These are phyloP conservation scores for Aphidius colemani DNA, from an alignment of 2,888 invertebrate species.

Conservation along the genomic window DNA sequence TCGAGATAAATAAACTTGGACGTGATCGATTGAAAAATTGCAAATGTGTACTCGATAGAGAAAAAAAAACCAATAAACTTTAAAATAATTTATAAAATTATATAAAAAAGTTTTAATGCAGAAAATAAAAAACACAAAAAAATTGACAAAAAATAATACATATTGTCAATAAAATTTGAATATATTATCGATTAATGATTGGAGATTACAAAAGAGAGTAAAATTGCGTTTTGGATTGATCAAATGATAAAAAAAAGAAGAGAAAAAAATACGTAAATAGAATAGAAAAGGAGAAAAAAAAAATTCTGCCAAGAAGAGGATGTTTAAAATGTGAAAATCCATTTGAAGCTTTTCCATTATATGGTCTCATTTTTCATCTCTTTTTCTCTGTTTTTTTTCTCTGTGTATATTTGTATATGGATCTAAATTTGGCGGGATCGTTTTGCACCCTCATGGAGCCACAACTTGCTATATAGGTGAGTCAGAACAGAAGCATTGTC, in stretches of 20 bases:
- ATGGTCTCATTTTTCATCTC: background rate
- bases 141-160: no score
- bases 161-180: background rate
- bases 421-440: slow-evolving; percentile 14
- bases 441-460: slow-evolving; percentile 19
- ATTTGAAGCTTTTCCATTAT: slow-evolving; percentile 32
- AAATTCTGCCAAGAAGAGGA: slow-evolving; percentile 13
- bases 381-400: background rate
- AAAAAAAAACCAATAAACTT: background rate
- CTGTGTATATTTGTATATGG: slow-evolving; percentile 7
- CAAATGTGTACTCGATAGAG: background rate
- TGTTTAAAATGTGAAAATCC: slow-evolving; percentile 21
- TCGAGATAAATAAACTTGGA: background rate
- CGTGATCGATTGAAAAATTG: slow-evolving; percentile 15
- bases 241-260: slow-evolving; percentile 20
- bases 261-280: slow-evolving; percentile 5
- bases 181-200: slow-evolving; percentile 23
- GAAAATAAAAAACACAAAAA: slow-evolving; percentile 4
- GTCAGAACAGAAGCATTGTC: slow-evolving; percentile 57
- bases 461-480: slow-evolving; percentile 37
- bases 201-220: slow-evolving; percentile 1
- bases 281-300: slow-evolving; percentile 14
- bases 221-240: slow-evolving; percentile 2
- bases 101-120: slow-evolving; percentile 17
- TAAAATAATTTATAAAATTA: slow-evolving; percentile 23